Evolutionary conservation across 2,113 vertebrate genomes (phyloP).

Genomic region (Microcebus tavaratra): DNA sequence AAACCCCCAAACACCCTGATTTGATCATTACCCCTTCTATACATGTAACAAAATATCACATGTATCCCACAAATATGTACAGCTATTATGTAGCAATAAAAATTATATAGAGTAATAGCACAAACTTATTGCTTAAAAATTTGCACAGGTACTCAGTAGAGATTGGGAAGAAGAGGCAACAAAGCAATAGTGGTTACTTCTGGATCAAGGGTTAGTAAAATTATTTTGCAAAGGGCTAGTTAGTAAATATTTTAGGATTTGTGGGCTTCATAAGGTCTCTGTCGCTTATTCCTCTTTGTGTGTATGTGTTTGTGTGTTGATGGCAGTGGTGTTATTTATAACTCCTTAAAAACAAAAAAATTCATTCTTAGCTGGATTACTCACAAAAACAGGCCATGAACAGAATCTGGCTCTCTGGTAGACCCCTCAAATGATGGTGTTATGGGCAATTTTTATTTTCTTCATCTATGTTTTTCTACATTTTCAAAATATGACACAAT

Average conservation of each 20-base stretch:
- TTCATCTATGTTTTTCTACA: not conserved
- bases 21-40: not conserved
- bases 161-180: not conserved
- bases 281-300: not conserved
- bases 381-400: not conserved
- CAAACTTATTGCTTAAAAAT: not conserved
- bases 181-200: not conserved
- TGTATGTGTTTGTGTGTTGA: not conserved
- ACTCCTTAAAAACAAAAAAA: not conserved
- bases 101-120: not conserved
- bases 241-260: conserved; percentile 5
- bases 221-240: not conserved
- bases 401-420: not conserved
- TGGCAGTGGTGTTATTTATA: not conserved
- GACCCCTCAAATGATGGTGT: not conserved
- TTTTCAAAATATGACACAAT: conserved; percentile 18
- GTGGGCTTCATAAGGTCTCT: not conserved
- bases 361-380: not conserved
- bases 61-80: not conserved
- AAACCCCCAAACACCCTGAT: not conserved
- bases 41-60: not conserved
- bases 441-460: not conserved
- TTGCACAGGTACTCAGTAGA: not conserved
- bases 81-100: not conserved
- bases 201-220: not conserved